Base-by-base conservation (phyloP, 2,888 invertebrate species). In the Nemapogon koenigi region DNA sequence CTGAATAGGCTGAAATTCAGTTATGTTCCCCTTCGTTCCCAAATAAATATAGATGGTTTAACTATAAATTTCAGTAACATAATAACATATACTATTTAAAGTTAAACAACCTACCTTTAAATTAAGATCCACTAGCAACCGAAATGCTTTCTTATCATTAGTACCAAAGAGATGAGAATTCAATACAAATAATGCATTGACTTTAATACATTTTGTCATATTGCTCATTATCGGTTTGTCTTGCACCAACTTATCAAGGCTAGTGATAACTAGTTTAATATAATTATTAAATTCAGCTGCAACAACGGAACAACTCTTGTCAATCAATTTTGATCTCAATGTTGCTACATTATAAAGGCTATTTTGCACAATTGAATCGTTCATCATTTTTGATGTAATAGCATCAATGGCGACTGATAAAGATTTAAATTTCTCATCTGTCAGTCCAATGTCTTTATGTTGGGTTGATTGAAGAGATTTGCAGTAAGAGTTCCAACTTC, bases 401-500 rank as follows among this genome's bases (percentile, higher is more conserved):
- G 85, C 86, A 46, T 84, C 83, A 40, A 94, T 66, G 32, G 91
- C 83, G 47, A 85, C 87, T 50, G 86, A 84, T 46, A 94, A 81
- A 3, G 85, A 85, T 43, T 81, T 75, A 4, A 91, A 66, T 52
- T 86, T 85, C 6, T 84, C 81, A 48, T 83, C 68, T 33, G 82
- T 62, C 35, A 88, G 61, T 42, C 83, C 75, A 52, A 87, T 81
- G 18, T 86, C 82, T 56, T 85, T 85, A 45, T 86, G 84, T 39
- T 83, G 75, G 18, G 89, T 82, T 18, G 86, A 84, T 47, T 86
- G 85, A 1, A 94, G 71, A 55, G 86, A 85, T 62, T 90, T 84
- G 54, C 87, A 84, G 55, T 92, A 95, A 17, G 85, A 78, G 37
- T 82, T 82, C 93, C 94, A 95, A 57, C 90, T 89, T 16, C 58